A percentile compares a stretch with the other conserved stretches of the same genome.
These are phyloP conservation scores for Sepioteuthis lessoniana DNA, from an alignment of 2,888 invertebrate genomes.

Conservation along the genomic window DNA sequence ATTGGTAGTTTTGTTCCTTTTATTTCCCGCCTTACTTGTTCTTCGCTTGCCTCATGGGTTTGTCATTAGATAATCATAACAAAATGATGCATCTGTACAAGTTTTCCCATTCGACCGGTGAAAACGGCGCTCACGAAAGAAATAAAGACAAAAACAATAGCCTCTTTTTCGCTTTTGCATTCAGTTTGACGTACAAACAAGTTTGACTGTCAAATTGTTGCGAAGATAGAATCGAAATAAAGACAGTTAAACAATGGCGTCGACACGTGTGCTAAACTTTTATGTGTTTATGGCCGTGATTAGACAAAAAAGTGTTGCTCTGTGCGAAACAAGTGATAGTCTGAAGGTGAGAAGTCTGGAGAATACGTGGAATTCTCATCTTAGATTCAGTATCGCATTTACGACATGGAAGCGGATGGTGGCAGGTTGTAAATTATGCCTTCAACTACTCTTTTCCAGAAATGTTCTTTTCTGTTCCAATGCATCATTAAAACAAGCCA, in stretches of 20 bases:
- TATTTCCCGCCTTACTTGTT: background rate
- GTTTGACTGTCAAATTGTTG: background rate
- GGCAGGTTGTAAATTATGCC: too few species aligned
- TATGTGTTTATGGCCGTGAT: too few species aligned
- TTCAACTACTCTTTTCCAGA: too few species aligned
- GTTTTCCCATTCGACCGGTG: background rate
- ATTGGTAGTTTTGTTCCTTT: background rate
- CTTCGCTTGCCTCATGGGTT: background rate
- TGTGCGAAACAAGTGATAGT: too few species aligned
- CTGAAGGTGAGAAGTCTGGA: too few species aligned
- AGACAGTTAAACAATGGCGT: background rate
- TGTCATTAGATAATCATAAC: background rate
- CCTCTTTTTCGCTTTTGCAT: background rate
- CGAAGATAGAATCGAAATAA: background rate
- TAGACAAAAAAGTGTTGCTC: too few species aligned
- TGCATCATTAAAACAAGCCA: too few species aligned
- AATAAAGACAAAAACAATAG: background rate
- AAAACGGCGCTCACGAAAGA: background rate
- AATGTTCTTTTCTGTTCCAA: too few species aligned
- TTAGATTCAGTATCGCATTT: too few species aligned
- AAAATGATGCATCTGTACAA: background rate
- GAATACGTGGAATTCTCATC: too few species aligned
- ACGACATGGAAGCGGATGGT: too few species aligned
- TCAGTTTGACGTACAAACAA: background rate
- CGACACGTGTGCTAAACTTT: background rate